These are phyloP conservation scores for Diacarnus erythraeanus DNA, from an alignment of 37 sponge, comb jelly and placozoan genomes.

Conservation along the genomic window DNA sequence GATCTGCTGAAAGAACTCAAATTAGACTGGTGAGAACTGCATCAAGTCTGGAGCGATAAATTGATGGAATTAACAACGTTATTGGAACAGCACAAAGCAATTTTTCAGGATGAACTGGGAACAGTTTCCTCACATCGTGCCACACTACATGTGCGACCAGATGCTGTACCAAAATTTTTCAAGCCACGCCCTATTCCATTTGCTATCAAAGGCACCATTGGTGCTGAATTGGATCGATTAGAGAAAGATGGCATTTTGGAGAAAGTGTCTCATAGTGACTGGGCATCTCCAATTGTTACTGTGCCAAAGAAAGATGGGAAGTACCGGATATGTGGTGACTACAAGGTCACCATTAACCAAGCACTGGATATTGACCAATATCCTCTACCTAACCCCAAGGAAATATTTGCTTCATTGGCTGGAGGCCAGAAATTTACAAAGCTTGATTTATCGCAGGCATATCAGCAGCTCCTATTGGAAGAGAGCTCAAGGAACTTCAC, in stretches of 20 bases:
- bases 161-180: not conserved
- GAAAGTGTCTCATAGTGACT: conserved; percentile 42
- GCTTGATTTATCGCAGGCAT: too few relatives aligned
- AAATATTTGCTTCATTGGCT: too few relatives aligned
- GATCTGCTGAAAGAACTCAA: not conserved
- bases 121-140: not conserved
- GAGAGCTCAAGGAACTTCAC: too few relatives aligned
- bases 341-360: conserved; percentile 50
- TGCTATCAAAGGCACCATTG: conserved; percentile 13
- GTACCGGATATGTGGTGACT: conserved; percentile 55
- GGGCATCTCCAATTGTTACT: conserved; percentile 62
- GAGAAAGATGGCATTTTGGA: conserved; percentile 43
- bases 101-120: not conserved
- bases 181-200: conserved; percentile 24
- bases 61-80: too few relatives aligned
- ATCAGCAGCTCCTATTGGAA: too few relatives aligned
- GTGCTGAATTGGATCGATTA: conserved; percentile 13
- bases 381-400: too few relatives aligned
- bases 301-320: conserved; percentile 45
- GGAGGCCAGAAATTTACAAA: too few relatives aligned
- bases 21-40: not conserved
- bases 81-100: not conserved
- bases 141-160: not conserved
- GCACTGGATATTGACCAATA: conserved; percentile 12
- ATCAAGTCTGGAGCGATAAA: not conserved